phyloP scores from a whole-genome alignment of 2,888 invertebrate genomes.

The Lydus trimaculatus region DNA sequence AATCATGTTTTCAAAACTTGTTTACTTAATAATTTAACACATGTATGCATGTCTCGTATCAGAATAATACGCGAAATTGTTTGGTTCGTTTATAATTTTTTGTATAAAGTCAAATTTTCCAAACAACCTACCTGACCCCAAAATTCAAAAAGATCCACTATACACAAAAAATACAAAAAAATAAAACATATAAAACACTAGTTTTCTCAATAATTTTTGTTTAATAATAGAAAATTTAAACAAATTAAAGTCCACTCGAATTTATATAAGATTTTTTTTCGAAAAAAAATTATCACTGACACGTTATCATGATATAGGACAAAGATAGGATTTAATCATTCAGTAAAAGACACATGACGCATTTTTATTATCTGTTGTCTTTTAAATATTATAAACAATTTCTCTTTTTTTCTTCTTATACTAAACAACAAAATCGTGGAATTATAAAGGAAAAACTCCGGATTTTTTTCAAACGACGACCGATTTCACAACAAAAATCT shows the following conservation, averaged over 20 bases:
- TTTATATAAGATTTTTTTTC: constrained; percentile 1
- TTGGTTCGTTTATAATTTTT: not conserved
- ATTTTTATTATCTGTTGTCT: not conserved
- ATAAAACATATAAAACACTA: not conserved
- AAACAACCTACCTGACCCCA: constrained; percentile 7
- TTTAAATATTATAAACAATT: not conserved
- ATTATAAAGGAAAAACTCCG: not conserved
- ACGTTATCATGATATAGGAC: constrained; percentile 7
- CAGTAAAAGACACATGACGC: constrained; percentile 5
- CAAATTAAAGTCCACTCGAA: constrained; percentile 6
- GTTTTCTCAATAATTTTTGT: not conserved
- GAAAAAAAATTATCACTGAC: constrained; percentile 5
- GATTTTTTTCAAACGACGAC: too few relatives aligned
- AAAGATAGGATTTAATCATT: not conserved
- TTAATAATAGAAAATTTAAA: not conserved
- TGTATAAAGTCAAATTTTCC: not conserved
- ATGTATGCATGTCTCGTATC: not conserved
- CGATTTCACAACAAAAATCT: too few relatives aligned
- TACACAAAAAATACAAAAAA: not conserved
- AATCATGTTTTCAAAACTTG: not conserved
- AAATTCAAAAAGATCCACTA: not conserved
- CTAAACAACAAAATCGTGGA: too few relatives aligned
- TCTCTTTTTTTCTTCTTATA: too few relatives aligned
- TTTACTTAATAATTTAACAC: constrained; percentile 2
- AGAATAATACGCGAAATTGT: not conserved